These are phyloP conservation scores for Manduca sexta DNA, from an alignment of 1,140 invertebrate genomes.

Conservation along the genomic window DNA sequence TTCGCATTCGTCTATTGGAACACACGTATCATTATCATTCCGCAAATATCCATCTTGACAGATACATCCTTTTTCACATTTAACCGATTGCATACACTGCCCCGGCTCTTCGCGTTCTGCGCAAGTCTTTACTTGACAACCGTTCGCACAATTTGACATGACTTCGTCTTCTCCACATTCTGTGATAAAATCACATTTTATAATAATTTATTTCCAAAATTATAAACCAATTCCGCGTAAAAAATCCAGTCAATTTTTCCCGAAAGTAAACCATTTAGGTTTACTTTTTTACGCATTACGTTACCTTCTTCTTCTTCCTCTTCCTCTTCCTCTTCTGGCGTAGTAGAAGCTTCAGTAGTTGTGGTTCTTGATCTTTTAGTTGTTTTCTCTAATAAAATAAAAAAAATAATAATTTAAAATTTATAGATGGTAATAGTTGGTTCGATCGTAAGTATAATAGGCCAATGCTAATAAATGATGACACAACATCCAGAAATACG, in stretches of 20 bases:
- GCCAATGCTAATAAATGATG: no score
- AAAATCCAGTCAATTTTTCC: no score
- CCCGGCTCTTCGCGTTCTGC: background rate
- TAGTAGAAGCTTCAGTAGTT: background rate
- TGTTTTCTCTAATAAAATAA: background rate
- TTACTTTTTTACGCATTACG: no score
- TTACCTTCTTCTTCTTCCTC: background rate
- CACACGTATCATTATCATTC: background rate
- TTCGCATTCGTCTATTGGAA: background rate
- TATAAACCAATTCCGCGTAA: no score
- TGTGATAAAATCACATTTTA: background rate
- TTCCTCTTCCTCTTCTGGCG: background rate
- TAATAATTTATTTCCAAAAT: background rate
- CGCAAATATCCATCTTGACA: background rate
- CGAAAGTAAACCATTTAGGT: no score
- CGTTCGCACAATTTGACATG: background rate
- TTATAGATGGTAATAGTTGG: no score
- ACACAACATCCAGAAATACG: no score
- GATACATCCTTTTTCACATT: slow-evolving; percentile 2
- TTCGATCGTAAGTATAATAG: no score
- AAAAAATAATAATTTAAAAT: no score
- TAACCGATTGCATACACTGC: background rate
- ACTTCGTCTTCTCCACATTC: slow-evolving; percentile 8
- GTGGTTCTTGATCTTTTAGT: background rate
- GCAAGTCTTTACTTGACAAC: slow-evolving; percentile 1